These are phyloP conservation scores for Cantharis lateralis DNA, from an alignment of 2,888 invertebrate species.

Conservation along the genomic window DNA sequence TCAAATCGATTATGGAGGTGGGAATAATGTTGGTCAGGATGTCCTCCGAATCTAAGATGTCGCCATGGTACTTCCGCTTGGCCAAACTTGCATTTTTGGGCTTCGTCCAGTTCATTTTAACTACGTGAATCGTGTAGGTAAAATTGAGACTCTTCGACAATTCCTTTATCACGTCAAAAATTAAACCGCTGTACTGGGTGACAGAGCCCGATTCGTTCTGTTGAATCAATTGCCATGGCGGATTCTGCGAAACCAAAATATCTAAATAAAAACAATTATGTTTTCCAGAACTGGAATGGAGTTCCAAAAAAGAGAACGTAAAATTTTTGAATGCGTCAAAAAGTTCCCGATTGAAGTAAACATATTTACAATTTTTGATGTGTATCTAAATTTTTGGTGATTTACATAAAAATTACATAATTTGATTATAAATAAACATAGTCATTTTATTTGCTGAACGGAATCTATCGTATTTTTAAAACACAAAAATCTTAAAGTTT, in stretches of 20 bases:
- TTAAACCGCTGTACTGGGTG: conserved; percentile 68
- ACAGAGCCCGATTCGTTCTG: conserved; percentile 64
- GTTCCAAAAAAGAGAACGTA: neutral
- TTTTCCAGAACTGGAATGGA: too few species aligned
- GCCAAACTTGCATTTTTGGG: neutral
- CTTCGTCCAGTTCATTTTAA: conserved; percentile 30
- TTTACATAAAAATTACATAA: neutral
- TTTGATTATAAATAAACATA: neutral
- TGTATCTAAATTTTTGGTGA: neutral
- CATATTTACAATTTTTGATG: neutral
- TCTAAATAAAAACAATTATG: too few species aligned
- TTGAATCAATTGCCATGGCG: conserved; percentile 82
- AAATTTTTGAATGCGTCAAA: neutral
- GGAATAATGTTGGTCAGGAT: conserved; percentile 47
- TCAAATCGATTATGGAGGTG: conserved; percentile 57
- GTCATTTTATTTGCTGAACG: neutral
- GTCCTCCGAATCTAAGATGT: conserved; percentile 36
- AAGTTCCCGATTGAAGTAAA: neutral
- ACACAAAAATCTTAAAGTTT: neutral
- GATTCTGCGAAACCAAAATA: conserved; percentile 66
- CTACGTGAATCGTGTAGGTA: conserved; percentile 61
- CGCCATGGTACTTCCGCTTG: conserved; percentile 30
- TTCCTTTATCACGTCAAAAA: conserved; percentile 80
- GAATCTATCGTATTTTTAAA: neutral
- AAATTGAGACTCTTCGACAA: conserved; percentile 80